Percentiles rank a stretch among this genome's conserved stretches.
These are phyloP conservation scores for Prolemur simus DNA, from an alignment of 2,113 vertebrate genomes.

Conservation along the genomic window DNA sequence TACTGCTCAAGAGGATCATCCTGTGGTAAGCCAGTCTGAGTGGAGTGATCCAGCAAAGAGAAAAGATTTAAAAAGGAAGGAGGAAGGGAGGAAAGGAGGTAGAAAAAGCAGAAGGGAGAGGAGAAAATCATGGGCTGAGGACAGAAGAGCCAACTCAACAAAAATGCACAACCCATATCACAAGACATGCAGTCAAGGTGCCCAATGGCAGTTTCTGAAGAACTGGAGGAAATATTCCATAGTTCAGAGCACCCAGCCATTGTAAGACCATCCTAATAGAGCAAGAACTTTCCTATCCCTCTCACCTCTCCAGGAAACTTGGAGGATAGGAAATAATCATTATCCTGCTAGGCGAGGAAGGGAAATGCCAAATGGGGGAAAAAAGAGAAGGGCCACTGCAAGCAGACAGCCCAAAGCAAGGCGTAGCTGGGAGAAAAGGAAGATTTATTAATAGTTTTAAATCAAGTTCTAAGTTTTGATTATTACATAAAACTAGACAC, in stretches of 20 bases:
- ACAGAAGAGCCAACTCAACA: not conserved
- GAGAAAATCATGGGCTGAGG: not conserved
- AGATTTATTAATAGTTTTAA: constrained; percentile 13
- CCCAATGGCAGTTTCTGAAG: not conserved
- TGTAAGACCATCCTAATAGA: not conserved
- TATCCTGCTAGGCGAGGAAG: not conserved
- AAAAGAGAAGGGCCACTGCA: not conserved
- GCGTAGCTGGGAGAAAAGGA: not conserved
- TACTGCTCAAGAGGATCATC: not conserved
- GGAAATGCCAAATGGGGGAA: not conserved
- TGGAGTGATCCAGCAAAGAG: not conserved
- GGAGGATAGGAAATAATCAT: not conserved
- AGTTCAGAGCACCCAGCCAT: not conserved
- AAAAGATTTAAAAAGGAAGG: not conserved
- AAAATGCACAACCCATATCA: not conserved
- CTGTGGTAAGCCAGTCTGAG: not conserved
- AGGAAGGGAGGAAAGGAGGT: too few relatives aligned
- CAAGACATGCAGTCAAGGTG: not conserved
- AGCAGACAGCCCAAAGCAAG: not conserved
- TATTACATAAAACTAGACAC: constrained; percentile 28
- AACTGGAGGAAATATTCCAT: not conserved
- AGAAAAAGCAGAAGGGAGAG: not conserved
- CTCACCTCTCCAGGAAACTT: not conserved
- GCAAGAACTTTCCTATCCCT: not conserved
- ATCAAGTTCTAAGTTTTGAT: constrained; percentile 58